Percentiles rank a stretch among this genome's conserved stretches.
phyloP scores from a whole-genome alignment of 1,140 invertebrate genomes.

The Adelges cooleyi region DNA sequence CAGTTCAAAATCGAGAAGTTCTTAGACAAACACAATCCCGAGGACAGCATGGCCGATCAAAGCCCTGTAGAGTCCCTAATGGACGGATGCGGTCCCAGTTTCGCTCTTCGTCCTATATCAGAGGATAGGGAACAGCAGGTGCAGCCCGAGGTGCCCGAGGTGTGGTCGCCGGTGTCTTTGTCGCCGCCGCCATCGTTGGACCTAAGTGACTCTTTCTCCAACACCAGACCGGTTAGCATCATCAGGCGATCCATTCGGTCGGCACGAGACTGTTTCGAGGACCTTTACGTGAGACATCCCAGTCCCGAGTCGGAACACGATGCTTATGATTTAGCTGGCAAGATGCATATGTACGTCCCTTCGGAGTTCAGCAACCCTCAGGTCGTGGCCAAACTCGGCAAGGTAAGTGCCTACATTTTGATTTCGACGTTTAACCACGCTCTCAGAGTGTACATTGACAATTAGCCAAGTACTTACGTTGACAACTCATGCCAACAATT shows the following conservation, averaged over 20 bases:
- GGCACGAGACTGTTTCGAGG: background rate
- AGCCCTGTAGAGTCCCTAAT: constrained; percentile 31
- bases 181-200: background rate
- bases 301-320: constrained; percentile 43
- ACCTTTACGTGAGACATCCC: constrained; percentile 33
- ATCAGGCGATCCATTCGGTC: background rate
- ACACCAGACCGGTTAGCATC: constrained; percentile 25
- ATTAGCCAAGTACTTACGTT: too few relatives aligned
- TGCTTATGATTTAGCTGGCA: constrained; percentile 37
- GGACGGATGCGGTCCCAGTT: constrained; percentile 33
- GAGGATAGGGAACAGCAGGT: constrained; percentile 36
- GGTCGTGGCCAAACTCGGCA: constrained; percentile 46
- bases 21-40: constrained; percentile 41
- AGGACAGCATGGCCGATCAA: constrained; percentile 8
- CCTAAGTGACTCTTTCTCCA: too few relatives aligned
- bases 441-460: too few relatives aligned
- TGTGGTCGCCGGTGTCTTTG: constrained; percentile 33
- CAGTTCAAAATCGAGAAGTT: constrained; percentile 56
- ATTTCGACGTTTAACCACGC: too few relatives aligned
- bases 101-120: constrained; percentile 36
- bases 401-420: constrained; percentile 41
- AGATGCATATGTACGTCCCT: constrained; percentile 43
- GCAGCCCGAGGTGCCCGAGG: constrained; percentile 37
- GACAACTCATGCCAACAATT: too few relatives aligned
- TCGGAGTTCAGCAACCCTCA: constrained; percentile 46